Evolutionary conservation across 2,797 vertebrate species (phyloP).

Genomic region (Vespertilio murinus): DNA sequence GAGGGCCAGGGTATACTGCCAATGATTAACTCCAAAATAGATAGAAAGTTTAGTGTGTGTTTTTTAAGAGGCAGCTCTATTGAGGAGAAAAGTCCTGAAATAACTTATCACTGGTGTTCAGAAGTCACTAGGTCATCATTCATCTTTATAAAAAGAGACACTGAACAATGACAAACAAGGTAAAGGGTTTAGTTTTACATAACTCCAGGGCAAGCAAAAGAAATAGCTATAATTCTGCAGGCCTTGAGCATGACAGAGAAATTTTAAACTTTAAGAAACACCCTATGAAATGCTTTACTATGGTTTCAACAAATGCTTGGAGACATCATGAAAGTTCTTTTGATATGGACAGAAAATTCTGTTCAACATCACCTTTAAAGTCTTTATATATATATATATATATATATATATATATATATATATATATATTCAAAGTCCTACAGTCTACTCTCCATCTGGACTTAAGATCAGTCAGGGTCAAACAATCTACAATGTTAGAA

Average conservation of each 20-base stretch:
- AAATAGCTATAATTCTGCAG: slow-evolving; percentile 53
- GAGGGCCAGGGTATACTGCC: slow-evolving; percentile 51
- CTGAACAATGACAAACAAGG: slow-evolving; percentile 74
- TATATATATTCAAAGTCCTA: neutral
- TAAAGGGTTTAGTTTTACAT: slow-evolving; percentile 75
- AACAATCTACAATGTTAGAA: neutral
- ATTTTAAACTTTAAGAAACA: slow-evolving; percentile 58
- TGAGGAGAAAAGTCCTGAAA: slow-evolving; percentile 74
- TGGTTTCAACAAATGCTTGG: slow-evolving; percentile 56
- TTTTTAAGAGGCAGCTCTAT: slow-evolving; percentile 35
- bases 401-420: no score
- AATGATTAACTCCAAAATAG: slow-evolving; percentile 76
- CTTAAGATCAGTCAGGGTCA: slow-evolving; percentile 15
- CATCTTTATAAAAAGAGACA: slow-evolving; percentile 78
- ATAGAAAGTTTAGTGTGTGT: slow-evolving; percentile 60
- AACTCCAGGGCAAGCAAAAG: slow-evolving; percentile 54
- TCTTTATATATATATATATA: neutral
- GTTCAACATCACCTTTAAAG: slow-evolving; percentile 52
- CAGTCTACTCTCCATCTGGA: slow-evolving; percentile 34
- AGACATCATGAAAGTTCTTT: slow-evolving; percentile 68
- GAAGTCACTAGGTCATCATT: slow-evolving; percentile 77
- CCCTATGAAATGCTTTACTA: slow-evolving; percentile 51
- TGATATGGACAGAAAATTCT: slow-evolving; percentile 63
- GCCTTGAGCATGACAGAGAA: slow-evolving; percentile 49
- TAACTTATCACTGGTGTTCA: slow-evolving; percentile 73